A percentile compares a stretch with the other conserved stretches of the same genome.
phyloP scores from a whole-genome alignment of 2,888 invertebrate genomes.

The Dermolepida albohirtum region DNA sequence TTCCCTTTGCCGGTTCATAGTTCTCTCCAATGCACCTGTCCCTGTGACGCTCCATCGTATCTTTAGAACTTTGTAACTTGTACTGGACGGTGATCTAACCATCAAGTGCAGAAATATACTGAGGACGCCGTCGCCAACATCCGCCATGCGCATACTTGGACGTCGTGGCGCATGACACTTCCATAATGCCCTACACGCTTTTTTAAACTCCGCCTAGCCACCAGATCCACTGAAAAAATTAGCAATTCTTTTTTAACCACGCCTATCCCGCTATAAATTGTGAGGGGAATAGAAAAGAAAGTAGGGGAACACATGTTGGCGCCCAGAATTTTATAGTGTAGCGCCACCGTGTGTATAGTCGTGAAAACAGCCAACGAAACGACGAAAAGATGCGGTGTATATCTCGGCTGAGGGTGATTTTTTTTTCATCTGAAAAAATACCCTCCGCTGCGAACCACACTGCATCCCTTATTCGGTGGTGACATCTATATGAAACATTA shows the following conservation, averaged over 20 bases:
- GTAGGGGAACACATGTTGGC: conserved; percentile 31
- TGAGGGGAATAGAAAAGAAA: conserved; percentile 50
- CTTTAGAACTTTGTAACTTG: not conserved
- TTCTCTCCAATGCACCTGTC: not conserved
- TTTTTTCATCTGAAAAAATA: conserved; percentile 12
- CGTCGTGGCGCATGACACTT: conserved; percentile 58
- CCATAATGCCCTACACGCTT: conserved; percentile 60
- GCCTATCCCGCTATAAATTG: conserved; percentile 48
- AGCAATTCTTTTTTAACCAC: conserved; percentile 53
- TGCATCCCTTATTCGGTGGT: conserved; percentile 32
- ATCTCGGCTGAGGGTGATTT: conserved; percentile 36
- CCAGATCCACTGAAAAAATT: conserved; percentile 59
- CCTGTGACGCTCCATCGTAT: conserved; percentile 4
- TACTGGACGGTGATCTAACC: conserved; percentile 21
- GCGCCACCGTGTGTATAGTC: conserved; percentile 28
- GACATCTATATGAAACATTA: conserved; percentile 10
- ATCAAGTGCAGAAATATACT: conserved; percentile 28
- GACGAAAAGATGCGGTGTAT: conserved; percentile 30
- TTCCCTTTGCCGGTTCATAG: not conserved
- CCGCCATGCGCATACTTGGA: conserved; percentile 61
- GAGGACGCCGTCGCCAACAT: conserved; percentile 56
- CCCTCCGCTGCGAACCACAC: conserved; percentile 29
- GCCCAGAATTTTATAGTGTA: conserved; percentile 21
- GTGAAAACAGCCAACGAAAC: conserved; percentile 7
- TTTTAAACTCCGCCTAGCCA: conserved; percentile 63